phyloP scores from a whole-genome alignment of 2,888 invertebrate species.

The Schrankia costaestrigalis region DNA sequence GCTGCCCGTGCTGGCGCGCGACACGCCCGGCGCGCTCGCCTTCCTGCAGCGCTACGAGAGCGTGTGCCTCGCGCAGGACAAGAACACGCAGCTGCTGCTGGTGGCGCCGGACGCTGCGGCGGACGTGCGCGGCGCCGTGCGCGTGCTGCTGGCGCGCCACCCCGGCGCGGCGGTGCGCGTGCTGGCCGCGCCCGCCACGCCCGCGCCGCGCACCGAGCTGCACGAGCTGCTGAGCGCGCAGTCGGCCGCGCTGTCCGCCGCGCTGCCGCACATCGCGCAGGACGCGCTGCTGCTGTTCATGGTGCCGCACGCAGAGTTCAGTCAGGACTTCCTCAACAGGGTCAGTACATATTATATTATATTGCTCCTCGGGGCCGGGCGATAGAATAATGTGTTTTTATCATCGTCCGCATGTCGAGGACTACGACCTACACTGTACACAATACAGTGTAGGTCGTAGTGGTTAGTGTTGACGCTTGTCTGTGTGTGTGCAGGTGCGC shows the following conservation, averaged over 20 bases:
- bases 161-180: constrained; percentile 9
- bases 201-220: constrained; percentile 1
- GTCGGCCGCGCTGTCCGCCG: constrained; percentile 82
- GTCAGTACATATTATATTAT: constrained; percentile 67
- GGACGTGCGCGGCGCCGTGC: constrained; percentile 14
- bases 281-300: constrained; percentile 87
- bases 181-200: constrained; percentile 7
- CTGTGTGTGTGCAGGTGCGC: constrained; percentile 82
- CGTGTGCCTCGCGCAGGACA: constrained; percentile 86
- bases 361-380: no score
- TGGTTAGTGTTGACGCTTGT: neutral
- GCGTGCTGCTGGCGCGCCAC: constrained; percentile 11
- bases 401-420: no score
- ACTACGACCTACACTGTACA: no score
- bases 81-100: constrained; percentile 88
- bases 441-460: no score
- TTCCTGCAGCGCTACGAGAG: constrained; percentile 88
- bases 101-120: constrained; percentile 52
- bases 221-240: constrained; percentile 36
- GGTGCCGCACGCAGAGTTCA: constrained; percentile 85
- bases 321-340: constrained; percentile 93
- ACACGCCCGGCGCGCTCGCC: constrained; percentile 75
- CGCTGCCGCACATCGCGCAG: constrained; percentile 13
- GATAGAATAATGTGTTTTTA: no score
- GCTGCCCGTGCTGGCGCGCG: constrained; percentile 78